phyloP scores from a whole-genome alignment of 2,888 invertebrate genomes.

The Asteroscopus sphinx region DNA sequence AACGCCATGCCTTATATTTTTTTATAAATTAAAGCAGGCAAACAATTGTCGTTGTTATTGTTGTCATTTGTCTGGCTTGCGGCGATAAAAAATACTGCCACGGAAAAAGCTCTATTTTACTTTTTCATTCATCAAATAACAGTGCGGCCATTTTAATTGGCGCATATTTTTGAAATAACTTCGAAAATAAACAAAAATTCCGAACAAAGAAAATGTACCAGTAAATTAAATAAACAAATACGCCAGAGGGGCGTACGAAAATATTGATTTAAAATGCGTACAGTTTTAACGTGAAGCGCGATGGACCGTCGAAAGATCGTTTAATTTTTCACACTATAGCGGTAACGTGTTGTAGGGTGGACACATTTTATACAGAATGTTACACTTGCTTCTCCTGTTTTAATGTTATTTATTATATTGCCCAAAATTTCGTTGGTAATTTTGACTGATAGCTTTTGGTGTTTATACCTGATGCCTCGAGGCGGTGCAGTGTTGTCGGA shows the following conservation, averaged over 20 bases:
- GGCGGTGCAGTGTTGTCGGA: neutral
- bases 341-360: slow-evolving; percentile 16
- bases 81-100: slow-evolving; percentile 1
- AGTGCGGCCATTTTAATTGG: slow-evolving; percentile 12
- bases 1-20: too few species aligned
- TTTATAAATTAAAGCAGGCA: too few species aligned
- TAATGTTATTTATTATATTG: slow-evolving; percentile 10
- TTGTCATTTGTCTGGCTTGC: too few species aligned
- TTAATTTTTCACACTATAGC: slow-evolving; percentile 56
- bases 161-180: slow-evolving; percentile 8
- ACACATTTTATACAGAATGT: slow-evolving; percentile 34
- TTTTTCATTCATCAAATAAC: slow-evolving; percentile 7
- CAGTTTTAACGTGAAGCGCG: slow-evolving; percentile 30
- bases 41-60: too few species aligned
- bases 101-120: neutral
- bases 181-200: slow-evolving; percentile 17
- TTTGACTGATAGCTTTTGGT: neutral
- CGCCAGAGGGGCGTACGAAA: slow-evolving; percentile 31
- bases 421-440: slow-evolving; percentile 11
- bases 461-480: neutral
- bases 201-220: slow-evolving; percentile 28
- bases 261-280: slow-evolving; percentile 53
- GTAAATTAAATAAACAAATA: slow-evolving; percentile 21
- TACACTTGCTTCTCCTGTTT: slow-evolving; percentile 16
- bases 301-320: slow-evolving; percentile 50